A percentile compares a stretch with the other conserved stretches of the same genome.
Conservation (phyloP, 2,888 invertebrate genomes). For the Plemyria rubiginata region DNA sequence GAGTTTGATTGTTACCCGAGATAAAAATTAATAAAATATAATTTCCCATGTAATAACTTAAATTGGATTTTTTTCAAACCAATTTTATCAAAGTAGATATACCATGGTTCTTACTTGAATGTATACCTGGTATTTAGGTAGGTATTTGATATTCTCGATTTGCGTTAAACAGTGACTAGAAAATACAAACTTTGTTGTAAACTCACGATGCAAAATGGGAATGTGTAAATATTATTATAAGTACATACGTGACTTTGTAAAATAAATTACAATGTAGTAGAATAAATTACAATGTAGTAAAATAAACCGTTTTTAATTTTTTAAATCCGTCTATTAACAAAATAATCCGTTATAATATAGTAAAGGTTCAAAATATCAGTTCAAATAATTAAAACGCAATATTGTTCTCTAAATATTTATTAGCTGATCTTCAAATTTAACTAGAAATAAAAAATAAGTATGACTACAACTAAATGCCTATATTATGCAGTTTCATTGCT, state of each 20-base stretch:
- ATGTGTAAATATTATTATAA: conserved; percentile 30
- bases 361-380: too few relatives aligned
- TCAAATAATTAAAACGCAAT: not conserved
- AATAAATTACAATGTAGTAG: not conserved
- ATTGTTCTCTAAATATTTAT: conserved; percentile 7
- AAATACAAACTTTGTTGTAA: not conserved
- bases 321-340: too few relatives aligned
- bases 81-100: not conserved
- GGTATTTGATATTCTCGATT: not conserved
- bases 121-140: not conserved
- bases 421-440: not conserved
- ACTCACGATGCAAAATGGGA: not conserved
- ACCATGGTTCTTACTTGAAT: not conserved
- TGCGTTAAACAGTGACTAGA: not conserved
- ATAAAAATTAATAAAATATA: too few relatives aligned
- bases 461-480: too few relatives aligned
- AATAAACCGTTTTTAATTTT: too few relatives aligned
- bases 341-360: too few relatives aligned
- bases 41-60: too few relatives aligned
- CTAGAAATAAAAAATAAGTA: too few relatives aligned
- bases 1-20: too few relatives aligned
- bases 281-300: too few relatives aligned
- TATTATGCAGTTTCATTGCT: not conserved
- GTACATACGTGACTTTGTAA: conserved; percentile 3
- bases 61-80: not conserved